Percentiles rank a stretch among this genome's conserved stretches.
Evolutionary conservation across 2,113 vertebrate genomes (phyloP).

Genomic region (Anarhynchus alexandrinus): DNA sequence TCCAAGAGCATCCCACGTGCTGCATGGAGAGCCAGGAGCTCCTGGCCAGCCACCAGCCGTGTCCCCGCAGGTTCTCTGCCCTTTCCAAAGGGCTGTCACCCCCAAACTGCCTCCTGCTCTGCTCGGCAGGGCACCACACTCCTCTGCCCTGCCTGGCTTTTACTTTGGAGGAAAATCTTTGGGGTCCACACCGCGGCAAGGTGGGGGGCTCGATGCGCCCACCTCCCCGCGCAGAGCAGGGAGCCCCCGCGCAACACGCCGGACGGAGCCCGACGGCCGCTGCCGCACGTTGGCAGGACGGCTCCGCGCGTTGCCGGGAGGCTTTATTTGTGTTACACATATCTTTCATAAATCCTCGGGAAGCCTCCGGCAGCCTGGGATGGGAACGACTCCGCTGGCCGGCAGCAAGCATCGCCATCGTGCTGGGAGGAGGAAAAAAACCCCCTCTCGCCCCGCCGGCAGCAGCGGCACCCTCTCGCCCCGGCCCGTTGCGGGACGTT

Average conservation of each 20-base stretch:
- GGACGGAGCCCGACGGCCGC: not conserved
- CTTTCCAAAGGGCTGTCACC: not conserved
- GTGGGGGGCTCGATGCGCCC: not conserved
- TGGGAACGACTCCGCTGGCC: not conserved
- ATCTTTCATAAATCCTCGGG: not conserved
- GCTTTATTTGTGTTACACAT: slow-evolving; percentile 31
- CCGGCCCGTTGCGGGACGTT: not conserved
- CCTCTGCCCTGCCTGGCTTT: not conserved
- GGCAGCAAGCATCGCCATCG: not conserved
- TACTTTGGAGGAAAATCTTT: not conserved
- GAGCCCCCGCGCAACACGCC: not conserved
- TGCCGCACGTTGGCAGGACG: not conserved
- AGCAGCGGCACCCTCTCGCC: not conserved
- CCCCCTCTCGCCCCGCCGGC: rapidly evolving
- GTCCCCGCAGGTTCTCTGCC: not conserved
- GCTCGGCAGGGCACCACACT: not conserved
- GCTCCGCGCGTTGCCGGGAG: not conserved
- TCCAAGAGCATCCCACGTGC: not conserved
- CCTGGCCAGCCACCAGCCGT: not conserved
- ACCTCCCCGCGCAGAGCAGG: not conserved
- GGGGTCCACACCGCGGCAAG: not conserved
- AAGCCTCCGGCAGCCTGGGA: not conserved
- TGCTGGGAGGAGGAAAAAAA: not conserved
- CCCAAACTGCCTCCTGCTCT: not conserved
- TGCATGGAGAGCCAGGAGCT: not conserved